A percentile compares a stretch with the other conserved stretches of the same genome.
phyloP scores from a whole-genome alignment of 2,888 invertebrate genomes.

The Ethmia dodecea region DNA sequence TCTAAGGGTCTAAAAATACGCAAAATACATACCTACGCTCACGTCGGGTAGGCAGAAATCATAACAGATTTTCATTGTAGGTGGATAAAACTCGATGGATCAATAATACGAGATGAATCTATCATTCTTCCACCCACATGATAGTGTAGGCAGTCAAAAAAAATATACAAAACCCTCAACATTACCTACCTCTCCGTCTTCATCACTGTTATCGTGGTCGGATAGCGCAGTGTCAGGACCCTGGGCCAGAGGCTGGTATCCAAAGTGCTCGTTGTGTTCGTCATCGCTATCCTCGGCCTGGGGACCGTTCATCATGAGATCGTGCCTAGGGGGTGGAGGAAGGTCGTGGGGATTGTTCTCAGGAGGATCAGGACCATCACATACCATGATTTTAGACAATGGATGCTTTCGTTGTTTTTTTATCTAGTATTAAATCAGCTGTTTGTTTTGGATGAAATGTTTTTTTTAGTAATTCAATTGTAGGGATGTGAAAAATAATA shows the following conservation, averaged over 20 bases:
- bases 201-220: constrained; percentile 45
- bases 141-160: neutral
- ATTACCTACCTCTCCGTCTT: constrained; percentile 38
- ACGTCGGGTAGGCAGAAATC: too few species aligned
- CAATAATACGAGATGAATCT: too few species aligned
- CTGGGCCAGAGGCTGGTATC: constrained; percentile 74
- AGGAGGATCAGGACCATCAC: constrained; percentile 68
- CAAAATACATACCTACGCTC: constrained; percentile 1
- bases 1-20: neutral
- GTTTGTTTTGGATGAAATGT: too few species aligned
- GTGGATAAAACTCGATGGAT: too few species aligned
- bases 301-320: constrained; percentile 47
- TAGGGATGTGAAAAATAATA: constrained; percentile 15
- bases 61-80: too few species aligned
- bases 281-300: constrained; percentile 70
- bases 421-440: too few species aligned
- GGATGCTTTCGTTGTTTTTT: too few species aligned
- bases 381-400: constrained; percentile 54
- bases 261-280: constrained; percentile 67
- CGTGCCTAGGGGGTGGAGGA: constrained; percentile 54
- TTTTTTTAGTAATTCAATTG: too few species aligned
- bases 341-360: constrained; percentile 60
- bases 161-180: neutral
- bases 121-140: neutral
- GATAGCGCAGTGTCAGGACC: constrained; percentile 50